Base-by-base conservation (phyloP, 1,140 invertebrate species). In the Steinernema khuongi region DNA sequence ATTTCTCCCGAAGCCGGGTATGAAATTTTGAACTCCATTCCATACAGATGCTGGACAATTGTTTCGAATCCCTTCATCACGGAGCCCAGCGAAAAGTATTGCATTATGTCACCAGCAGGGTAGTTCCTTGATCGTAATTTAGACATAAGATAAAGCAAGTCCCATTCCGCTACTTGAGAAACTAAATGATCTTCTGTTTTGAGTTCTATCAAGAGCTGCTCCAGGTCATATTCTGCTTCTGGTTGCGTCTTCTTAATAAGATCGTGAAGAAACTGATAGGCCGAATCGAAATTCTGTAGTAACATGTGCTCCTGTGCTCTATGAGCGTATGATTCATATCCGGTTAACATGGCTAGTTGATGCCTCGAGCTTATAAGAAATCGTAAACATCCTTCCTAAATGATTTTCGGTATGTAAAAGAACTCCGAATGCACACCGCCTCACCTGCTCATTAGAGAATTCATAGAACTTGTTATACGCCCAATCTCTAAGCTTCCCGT, bases 251-350 rank as follows among this genome's bases (percentile, higher is more conserved):
- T 28, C 31, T 33, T 79, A 29, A 75, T 43, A 41, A 33, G 30
- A 22, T 68, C 19, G 1, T 29, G 44, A 14, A 84, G 68, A 60
- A 84, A 84, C 2, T 81, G 70, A 22, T 77, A 31, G n/a, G 72
- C 84, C 43, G 74, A 70, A 26, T 85, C 81, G 44, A 82, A 84
- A 19, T 70, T 75, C 41, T 76, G 71, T 1, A 84, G 69, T 7
- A 85, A 66, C 11, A 81, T 76, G 50, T 84, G 71, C 22, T 69
- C 31, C 73, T 85, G 84, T 7, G 84, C 81, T 2, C 83, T 67
- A 66, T 84, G 79, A 14, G 83, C 85, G 67, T 74, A 84, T 11
- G 79, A 75, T 70, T 81, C 77, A 68, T 79, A 85, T 19, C 83
- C 83, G 26, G 84, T 85, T 2, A 84, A 43, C 26, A 74, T 43